Base-by-base conservation (phyloP, 2,888 invertebrate genomes). In the Caenorhabditis auriculariae region DNA sequence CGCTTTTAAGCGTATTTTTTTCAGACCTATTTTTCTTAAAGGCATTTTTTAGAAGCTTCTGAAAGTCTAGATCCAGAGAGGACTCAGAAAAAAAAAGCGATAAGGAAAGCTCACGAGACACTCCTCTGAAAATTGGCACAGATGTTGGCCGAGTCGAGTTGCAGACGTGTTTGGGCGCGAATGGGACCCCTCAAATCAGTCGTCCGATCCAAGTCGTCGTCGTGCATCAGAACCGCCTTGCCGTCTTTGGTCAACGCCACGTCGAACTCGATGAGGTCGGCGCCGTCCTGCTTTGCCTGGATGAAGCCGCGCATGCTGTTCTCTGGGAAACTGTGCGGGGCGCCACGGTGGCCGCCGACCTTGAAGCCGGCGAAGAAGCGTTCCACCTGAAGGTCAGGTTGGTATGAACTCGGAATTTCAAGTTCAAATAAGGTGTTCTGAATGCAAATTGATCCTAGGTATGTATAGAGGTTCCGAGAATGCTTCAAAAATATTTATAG, bases 221-320 rank as follows among this genome's bases (percentile, higher is more conserved):
- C 91, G 76, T 91, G 91, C 54, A 90, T 87, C 17, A 90, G 82
- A 39, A 91, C 86, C 19, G 90, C 87, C 54, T 89, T 86, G 27
- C 88, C 88, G 81, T 91, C 91, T 63, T 85, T 86, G 0, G 89
- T 89, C 27, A 90, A 84, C 17, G 87, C 83, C 6, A 91, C 85
- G 81, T 91, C 91, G 73, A 91, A 86, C 82, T 91, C 91, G 1
- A 91, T 85, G 24, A 88, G 88, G 74, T 86, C 86, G 73, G 89
- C 90, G 0, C 90, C 89, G 66, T 87, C 86, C 49, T 87, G 86
- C 54, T 87, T 87, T 64, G 89, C 89, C 89, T 90, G 82, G 38
- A 64, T 35, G 55, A 79, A 76, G n/a, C 76, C 74, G 12, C 69
- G 67, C 66, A 77, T 72, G 39, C 76, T 74, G 66, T 80, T 80